These are phyloP conservation scores for Poeciliopsis retropinna DNA, from an alignment of 2,113 vertebrate species.

Conservation along the genomic window DNA sequence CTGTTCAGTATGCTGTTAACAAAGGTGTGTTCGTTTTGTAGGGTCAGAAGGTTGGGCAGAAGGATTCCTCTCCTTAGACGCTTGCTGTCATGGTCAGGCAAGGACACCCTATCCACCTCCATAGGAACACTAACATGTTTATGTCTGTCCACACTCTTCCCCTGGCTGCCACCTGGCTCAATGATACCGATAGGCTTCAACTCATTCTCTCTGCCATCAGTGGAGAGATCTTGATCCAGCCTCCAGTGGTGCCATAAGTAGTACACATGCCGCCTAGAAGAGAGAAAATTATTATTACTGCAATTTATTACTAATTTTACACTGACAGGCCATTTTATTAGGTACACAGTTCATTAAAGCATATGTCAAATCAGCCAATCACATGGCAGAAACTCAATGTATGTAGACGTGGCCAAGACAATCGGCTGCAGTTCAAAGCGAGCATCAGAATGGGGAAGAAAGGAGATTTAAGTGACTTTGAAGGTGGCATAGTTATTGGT, in stretches of 20 bases:
- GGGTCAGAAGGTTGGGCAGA: conserved; percentile 69
- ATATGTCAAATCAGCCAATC: too few species aligned
- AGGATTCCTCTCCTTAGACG: conserved; percentile 88
- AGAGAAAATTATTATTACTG: not conserved
- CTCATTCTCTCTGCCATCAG: conserved; percentile 27
- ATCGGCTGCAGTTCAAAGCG: too few species aligned
- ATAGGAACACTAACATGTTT: conserved; percentile 69
- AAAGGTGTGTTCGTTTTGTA: conserved; percentile 86
- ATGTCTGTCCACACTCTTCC: conserved; percentile 66
- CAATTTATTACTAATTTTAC: not conserved
- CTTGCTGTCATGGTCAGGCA: conserved; percentile 86
- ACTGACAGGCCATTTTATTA: not conserved
- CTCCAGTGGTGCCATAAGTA: conserved; percentile 88
- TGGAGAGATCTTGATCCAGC: conserved; percentile 63
- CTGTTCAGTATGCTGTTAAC: conserved; percentile 82
- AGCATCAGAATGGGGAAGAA: too few species aligned
- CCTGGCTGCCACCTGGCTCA: conserved; percentile 47
- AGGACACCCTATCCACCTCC: conserved; percentile 85
- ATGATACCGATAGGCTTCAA: conserved; percentile 54
- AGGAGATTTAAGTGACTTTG: too few species aligned
- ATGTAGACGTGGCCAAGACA: too few species aligned
- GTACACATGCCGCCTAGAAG: conserved; percentile 86
- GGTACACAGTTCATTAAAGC: too few species aligned
- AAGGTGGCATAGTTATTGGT: too few species aligned
- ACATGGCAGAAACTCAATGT: too few species aligned